Evolutionary conservation across 1,140 invertebrate species (phyloP).

Genomic region (Papilio glaucus): DNA sequence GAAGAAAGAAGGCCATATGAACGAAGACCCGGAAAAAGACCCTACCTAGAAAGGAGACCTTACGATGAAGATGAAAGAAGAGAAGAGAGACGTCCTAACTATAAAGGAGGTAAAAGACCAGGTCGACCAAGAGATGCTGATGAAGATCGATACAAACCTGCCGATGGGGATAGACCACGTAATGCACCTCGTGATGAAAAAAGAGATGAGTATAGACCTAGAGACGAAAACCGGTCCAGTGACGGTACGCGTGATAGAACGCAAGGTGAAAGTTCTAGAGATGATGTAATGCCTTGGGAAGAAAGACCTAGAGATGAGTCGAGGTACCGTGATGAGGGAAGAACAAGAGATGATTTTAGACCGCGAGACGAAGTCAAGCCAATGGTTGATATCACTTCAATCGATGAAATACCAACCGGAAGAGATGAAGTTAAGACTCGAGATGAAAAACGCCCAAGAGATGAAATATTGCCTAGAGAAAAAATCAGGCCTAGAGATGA

Average conservation of each 20-base stretch:
- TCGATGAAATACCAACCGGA: conserved; percentile 40
- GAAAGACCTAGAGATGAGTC: conserved; percentile 52
- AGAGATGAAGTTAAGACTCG: conserved; percentile 25
- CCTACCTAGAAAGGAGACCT: conserved; percentile 51
- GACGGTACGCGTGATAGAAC: conserved; percentile 42
- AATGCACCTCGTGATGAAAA: conserved; percentile 42
- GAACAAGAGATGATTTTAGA: conserved; percentile 48
- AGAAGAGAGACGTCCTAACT: conserved; percentile 60
- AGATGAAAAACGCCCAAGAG: conserved; percentile 50
- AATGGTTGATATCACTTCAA: conserved; percentile 36
- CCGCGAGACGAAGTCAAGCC: conserved; percentile 47
- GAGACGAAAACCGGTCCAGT: conserved; percentile 50
- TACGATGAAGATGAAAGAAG: conserved; percentile 68
- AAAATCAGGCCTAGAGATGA: conserved; percentile 54
- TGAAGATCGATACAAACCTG: conserved; percentile 55
- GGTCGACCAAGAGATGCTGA: conserved; percentile 61
- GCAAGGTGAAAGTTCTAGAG: conserved; percentile 50
- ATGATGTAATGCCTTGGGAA: conserved; percentile 48
- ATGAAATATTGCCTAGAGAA: conserved; percentile 53
- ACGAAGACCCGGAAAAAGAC: conserved; percentile 58
- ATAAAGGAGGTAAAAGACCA: conserved; percentile 62
- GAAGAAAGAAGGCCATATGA: conserved; percentile 71
- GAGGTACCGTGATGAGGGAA: conserved; percentile 49
- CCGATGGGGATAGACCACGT: conserved; percentile 56
- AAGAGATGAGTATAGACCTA: conserved; percentile 51